phyloP scores from a whole-genome alignment of 2,797 vertebrate species.

The Acrossocheilus wenchowensis region DNA sequence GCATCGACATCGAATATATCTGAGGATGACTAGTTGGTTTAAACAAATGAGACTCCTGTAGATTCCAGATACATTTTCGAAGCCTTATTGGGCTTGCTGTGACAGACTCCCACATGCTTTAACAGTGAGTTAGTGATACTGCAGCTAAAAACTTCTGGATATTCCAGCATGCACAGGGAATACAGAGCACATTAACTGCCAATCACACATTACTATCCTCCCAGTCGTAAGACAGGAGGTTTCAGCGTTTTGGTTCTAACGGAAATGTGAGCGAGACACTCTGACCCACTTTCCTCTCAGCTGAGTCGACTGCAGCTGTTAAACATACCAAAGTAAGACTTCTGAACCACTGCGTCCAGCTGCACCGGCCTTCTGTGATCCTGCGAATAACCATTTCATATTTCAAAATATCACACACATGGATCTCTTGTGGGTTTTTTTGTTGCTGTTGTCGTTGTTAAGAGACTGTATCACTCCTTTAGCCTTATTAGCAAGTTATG shows the following conservation, averaged over 20 bases:
- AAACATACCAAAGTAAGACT: conserved; percentile 18
- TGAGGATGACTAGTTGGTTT: conserved; percentile 9
- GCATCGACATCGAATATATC: not conserved
- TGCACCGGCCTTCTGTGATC: not conserved
- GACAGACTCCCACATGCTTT: not conserved
- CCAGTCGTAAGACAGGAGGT: not conserved
- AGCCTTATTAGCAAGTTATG: not conserved
- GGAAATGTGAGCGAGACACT: conserved; percentile 3
- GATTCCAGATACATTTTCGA: conserved; percentile 3
- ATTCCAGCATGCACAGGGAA: not conserved
- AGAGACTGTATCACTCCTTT: not conserved
- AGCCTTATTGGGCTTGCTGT: conserved; percentile 22
- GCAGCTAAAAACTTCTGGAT: not conserved
- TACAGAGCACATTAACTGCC: not conserved
- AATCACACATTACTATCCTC: not conserved
- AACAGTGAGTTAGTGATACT: not conserved
- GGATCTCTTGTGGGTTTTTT: not conserved
- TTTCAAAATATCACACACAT: not conserved
- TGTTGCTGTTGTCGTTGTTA: not conserved
- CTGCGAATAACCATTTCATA: not conserved
- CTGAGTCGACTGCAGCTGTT: conserved; percentile 42
- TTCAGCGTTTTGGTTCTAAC: not conserved
- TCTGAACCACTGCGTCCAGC: conserved; percentile 5
- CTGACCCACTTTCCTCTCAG: conserved; percentile 8
- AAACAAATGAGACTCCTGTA: conserved; percentile 3